These are phyloP conservation scores for Spialia ferax DNA, from an alignment of 2,888 invertebrate species.

Conservation along the genomic window DNA sequence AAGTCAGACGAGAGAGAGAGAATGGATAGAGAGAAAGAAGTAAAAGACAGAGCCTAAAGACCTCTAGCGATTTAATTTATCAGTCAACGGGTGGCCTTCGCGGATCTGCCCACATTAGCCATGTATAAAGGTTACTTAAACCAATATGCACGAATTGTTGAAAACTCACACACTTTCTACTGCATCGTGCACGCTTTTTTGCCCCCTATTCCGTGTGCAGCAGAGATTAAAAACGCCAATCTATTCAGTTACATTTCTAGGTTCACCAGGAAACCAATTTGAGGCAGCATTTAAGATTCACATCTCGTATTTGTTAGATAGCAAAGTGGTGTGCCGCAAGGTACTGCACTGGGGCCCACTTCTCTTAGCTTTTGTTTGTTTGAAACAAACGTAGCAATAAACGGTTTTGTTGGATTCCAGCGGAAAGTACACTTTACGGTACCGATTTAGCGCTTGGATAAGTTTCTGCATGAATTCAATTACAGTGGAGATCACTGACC, in stretches of 20 bases:
- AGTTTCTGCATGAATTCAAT: constrained; percentile 76
- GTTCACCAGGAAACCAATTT: constrained; percentile 50
- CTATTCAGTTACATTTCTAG: constrained; percentile 42
- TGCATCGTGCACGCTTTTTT: constrained; percentile 37
- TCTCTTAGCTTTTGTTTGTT: constrained; percentile 53
- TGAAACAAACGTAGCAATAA: constrained; percentile 56
- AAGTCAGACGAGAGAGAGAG: too few species aligned
- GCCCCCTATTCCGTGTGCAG: constrained; percentile 36
- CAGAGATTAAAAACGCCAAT: constrained; percentile 37
- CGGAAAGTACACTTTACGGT: constrained; percentile 63
- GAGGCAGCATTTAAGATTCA: constrained; percentile 52
- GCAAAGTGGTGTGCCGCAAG: constrained; percentile 52
- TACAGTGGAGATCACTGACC: constrained; percentile 61
- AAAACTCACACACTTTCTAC: constrained; percentile 39
- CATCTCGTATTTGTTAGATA: constrained; percentile 52
- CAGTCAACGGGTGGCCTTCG: constrained; percentile 37
- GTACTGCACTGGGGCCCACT: constrained; percentile 46
- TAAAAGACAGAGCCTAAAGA: constrained; percentile 16
- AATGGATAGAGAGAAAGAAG: too few species aligned
- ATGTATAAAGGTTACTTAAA: constrained; percentile 39
- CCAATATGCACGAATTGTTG: constrained; percentile 39
- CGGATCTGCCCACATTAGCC: constrained; percentile 37
- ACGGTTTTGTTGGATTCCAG: constrained; percentile 54
- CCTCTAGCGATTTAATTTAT: constrained; percentile 29
- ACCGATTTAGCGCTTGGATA: constrained; percentile 74